These are phyloP conservation scores for Hystrix cristata DNA, from an alignment of 2,113 vertebrate genomes.

Conservation along the genomic window DNA sequence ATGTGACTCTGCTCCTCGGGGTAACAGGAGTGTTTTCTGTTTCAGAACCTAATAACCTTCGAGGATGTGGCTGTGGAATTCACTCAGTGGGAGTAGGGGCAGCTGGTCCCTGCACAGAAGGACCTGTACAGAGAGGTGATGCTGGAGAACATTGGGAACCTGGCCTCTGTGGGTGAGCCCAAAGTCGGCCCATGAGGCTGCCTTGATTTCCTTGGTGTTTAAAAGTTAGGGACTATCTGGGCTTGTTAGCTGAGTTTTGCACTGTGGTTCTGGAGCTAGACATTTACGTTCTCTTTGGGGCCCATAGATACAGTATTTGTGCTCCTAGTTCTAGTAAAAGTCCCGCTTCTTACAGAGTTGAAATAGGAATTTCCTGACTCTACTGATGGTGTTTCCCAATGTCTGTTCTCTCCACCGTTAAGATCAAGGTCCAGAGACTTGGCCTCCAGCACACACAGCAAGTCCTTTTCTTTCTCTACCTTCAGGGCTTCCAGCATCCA, in stretches of 20 bases:
- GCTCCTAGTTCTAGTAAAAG: not conserved
- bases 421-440: not conserved
- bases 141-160: slow-evolving; percentile 71
- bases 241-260: not conserved
- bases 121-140: not conserved
- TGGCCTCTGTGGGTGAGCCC: slow-evolving; percentile 55
- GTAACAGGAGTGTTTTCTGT: not conserved
- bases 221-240: not conserved
- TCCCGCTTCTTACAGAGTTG: not conserved
- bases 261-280: slow-evolving; percentile 19
- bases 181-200: not conserved
- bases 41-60: slow-evolving; percentile 66
- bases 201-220: not conserved
- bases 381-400: not conserved
- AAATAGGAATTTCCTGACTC: not conserved
- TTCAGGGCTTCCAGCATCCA: slow-evolving; percentile 53
- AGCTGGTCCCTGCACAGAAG: slow-evolving; percentile 1
- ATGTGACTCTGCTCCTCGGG: not conserved
- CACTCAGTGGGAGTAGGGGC: not conserved
- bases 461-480: slow-evolving; percentile 50
- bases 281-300: not conserved
- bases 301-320: not conserved
- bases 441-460: not conserved
- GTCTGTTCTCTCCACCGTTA: not conserved
- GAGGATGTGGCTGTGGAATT: slow-evolving; percentile 62